A percentile compares a stretch with the other conserved stretches of the same genome.
Evolutionary conservation across 1,140 invertebrate species (phyloP).

Genomic region (Cepaea nemoralis): DNA sequence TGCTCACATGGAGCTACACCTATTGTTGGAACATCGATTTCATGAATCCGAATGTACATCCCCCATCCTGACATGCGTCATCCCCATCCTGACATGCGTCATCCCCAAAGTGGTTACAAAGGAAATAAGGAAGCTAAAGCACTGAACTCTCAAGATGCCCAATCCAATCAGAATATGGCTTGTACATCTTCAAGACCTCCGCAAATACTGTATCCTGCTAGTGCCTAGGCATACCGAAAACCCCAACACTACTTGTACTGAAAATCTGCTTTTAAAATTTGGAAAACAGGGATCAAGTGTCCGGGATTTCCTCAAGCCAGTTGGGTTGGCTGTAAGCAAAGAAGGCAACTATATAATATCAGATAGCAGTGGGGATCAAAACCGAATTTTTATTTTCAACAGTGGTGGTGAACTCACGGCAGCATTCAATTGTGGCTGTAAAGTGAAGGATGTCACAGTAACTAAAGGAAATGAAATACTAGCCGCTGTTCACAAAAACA

Average conservation of each 20-base stretch:
- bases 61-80: too few relatives aligned
- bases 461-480: slow-evolving; percentile 59
- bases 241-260: slow-evolving; percentile 43
- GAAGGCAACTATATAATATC: slow-evolving; percentile 62
- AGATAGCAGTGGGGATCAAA: slow-evolving; percentile 55
- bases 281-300: slow-evolving; percentile 60
- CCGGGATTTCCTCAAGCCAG: slow-evolving; percentile 61
- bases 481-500: slow-evolving; percentile 57
- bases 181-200: not conserved
- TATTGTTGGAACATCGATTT: slow-evolving; percentile 13
- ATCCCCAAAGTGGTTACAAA: slow-evolving; percentile 24
- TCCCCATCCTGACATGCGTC: not conserved
- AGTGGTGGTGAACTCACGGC: slow-evolving; percentile 53
- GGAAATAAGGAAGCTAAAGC: slow-evolving; percentile 25
- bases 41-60: not conserved
- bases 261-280: slow-evolving; percentile 56
- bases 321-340: slow-evolving; percentile 57
- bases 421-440: slow-evolving; percentile 58
- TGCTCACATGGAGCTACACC: too few relatives aligned
- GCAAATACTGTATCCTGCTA: slow-evolving; percentile 33
- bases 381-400: slow-evolving; percentile 62
- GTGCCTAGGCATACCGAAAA: slow-evolving; percentile 36
- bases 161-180: not conserved
- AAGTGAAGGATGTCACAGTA: slow-evolving; percentile 58
- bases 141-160: not conserved